Percentiles rank a stretch among this genome's conserved stretches.
Conservation (phyloP, 2,113 vertebrate genomes). For the Andinoacara biseriatus region DNA sequence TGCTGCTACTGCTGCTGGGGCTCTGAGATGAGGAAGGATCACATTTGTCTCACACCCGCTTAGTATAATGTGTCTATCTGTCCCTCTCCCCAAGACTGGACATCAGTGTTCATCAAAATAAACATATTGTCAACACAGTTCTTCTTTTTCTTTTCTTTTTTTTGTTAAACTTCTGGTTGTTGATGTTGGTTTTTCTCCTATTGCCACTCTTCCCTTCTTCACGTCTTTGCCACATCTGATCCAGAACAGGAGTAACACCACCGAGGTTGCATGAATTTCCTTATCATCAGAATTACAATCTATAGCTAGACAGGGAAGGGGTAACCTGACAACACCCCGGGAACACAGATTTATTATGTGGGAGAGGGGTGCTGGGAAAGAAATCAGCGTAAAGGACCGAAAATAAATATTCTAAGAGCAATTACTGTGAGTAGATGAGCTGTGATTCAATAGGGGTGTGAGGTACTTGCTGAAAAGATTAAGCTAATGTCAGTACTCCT, state of each 20-base stretch:
- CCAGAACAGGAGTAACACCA: slow-evolving; percentile 14
- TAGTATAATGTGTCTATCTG: slow-evolving; percentile 74
- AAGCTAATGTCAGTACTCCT: slow-evolving; percentile 63
- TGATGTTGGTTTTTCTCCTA: slow-evolving; percentile 46
- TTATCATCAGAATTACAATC: slow-evolving; percentile 21
- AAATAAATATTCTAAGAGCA: slow-evolving; percentile 54
- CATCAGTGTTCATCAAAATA: slow-evolving; percentile 68
- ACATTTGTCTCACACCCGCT: slow-evolving; percentile 71
- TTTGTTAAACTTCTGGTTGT: slow-evolving; percentile 24
- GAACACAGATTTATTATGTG: slow-evolving; percentile 39
- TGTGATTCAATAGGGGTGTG: slow-evolving; percentile 23
- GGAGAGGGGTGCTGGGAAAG: slow-evolving; percentile 26
- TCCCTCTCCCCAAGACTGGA: slow-evolving; percentile 63
- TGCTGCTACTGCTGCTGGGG: slow-evolving; percentile 54
- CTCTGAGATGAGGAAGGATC: slow-evolving; percentile 70
- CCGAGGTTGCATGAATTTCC: slow-evolving; percentile 15
- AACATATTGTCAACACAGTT: slow-evolving; percentile 59
- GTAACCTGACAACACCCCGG: slow-evolving; percentile 22
- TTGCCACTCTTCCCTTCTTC: slow-evolving; percentile 20
- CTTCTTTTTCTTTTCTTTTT: slow-evolving; percentile 27
- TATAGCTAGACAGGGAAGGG: slow-evolving; percentile 11
- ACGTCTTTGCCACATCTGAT: slow-evolving; percentile 13
- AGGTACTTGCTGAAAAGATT: slow-evolving; percentile 35
- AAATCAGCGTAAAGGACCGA: slow-evolving; percentile 31
- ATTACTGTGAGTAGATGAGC: slow-evolving; percentile 51